phyloP scores from a whole-genome alignment of 2,113 vertebrate species.

The Apistogramma diplotaenia region DNA sequence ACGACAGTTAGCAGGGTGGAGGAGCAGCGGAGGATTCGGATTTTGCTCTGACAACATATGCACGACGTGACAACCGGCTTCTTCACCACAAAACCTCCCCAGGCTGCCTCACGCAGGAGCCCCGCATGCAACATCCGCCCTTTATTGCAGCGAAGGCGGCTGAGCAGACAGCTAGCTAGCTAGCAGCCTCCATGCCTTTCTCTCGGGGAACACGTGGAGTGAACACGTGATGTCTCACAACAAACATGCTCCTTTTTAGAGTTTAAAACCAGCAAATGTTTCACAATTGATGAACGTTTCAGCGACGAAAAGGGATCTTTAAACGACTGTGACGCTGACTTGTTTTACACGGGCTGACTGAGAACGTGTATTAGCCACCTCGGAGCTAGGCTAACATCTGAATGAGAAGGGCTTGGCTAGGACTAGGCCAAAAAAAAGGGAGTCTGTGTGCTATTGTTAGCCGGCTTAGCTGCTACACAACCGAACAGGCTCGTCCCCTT shows the following conservation, averaged over 20 bases:
- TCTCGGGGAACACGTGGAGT: slow-evolving; percentile 77
- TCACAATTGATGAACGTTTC: accelerated
- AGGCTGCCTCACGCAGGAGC: accelerated
- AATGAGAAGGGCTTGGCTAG: slow-evolving; percentile 27
- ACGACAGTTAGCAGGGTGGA: neutral
- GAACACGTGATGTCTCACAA: slow-evolving; percentile 76
- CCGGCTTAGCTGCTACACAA: slow-evolving; percentile 22
- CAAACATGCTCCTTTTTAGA: slow-evolving; percentile 46
- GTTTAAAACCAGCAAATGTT: slow-evolving; percentile 9
- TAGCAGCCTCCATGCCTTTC: slow-evolving; percentile 54
- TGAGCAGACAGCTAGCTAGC: neutral
- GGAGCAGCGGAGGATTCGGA: neutral
- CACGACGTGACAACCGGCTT: slow-evolving; percentile 4
- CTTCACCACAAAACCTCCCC: neutral
- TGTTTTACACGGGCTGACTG: neutral
- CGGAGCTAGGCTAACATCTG: slow-evolving; percentile 48
- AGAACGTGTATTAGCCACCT: neutral
- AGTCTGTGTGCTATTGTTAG: slow-evolving; percentile 66
- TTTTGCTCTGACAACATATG: neutral
- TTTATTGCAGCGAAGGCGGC: neutral
- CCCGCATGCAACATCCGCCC: accelerated
- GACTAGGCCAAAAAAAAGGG: slow-evolving; percentile 55
- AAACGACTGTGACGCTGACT: too few species aligned
- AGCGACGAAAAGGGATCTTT: accelerated
- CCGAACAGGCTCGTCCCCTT: neutral